These are phyloP conservation scores for Syngnathus scovelli DNA, from an alignment of 2,113 vertebrate genomes.

Conservation along the genomic window DNA sequence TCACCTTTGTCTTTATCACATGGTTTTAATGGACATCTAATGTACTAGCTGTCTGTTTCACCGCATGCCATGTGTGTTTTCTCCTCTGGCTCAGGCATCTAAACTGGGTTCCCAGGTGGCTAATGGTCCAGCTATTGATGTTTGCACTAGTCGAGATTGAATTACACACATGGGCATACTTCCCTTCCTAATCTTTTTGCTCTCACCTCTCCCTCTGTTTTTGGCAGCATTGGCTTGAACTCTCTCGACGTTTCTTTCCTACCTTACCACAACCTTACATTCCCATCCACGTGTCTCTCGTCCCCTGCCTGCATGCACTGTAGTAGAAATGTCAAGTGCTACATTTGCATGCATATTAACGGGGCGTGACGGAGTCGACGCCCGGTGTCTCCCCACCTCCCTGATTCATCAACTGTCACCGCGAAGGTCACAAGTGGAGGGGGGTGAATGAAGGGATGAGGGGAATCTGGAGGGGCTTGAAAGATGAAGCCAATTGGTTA, in stretches of 20 bases:
- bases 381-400: constrained; percentile 59
- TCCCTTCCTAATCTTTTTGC: constrained; percentile 36
- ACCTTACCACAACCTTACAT: constrained; percentile 13
- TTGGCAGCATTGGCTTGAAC: constrained; percentile 25
- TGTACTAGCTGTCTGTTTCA: constrained; percentile 30
- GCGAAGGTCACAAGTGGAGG: constrained; percentile 66
- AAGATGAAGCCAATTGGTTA: constrained; percentile 10
- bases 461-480: constrained; percentile 1
- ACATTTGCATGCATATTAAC: constrained; percentile 79
- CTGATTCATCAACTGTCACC: constrained; percentile 73
- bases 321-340: constrained; percentile 76
- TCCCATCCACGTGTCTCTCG: constrained; percentile 19
- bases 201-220: constrained; percentile 31
- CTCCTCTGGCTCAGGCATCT: constrained; percentile 30
- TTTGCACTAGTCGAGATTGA: constrained; percentile 40
- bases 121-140: constrained; percentile 55
- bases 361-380: constrained; percentile 60
- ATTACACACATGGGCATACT: constrained; percentile 50
- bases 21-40: constrained; percentile 34
- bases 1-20: constrained; percentile 40
- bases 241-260: constrained; percentile 9
- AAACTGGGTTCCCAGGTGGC: constrained; percentile 50
- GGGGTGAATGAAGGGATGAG: constrained; percentile 12
- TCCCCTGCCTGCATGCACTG: constrained; percentile 23
- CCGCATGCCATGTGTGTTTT: constrained; percentile 30